A percentile compares a stretch with the other conserved stretches of the same genome.
Evolutionary conservation across 2,113 vertebrate species (phyloP).

Genomic region (Zeus faber): DNA sequence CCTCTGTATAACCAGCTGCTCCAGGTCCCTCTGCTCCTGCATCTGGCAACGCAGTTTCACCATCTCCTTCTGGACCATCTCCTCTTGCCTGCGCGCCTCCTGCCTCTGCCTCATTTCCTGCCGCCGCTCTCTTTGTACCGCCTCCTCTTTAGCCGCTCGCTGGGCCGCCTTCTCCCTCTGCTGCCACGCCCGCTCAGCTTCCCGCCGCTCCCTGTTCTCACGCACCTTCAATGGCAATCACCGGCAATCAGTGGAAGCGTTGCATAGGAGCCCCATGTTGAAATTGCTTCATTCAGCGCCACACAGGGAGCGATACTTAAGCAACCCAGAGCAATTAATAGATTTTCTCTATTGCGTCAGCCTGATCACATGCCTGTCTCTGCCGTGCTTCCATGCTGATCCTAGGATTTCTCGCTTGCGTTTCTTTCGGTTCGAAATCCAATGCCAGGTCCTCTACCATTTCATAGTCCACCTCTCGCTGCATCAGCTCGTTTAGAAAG

Average conservation of each 20-base stretch:
- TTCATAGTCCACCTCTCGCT: constrained; percentile 76
- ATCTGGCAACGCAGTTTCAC: constrained; percentile 83
- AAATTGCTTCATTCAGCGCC: not conserved
- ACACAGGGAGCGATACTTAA: not conserved
- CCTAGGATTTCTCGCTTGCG: constrained; percentile 70
- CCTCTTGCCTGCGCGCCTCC: constrained; percentile 78
- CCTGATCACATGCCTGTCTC: constrained; percentile 79
- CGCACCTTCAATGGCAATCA: constrained; percentile 75
- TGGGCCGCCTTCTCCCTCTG: constrained; percentile 70
- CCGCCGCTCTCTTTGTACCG: constrained; percentile 69
- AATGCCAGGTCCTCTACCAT: constrained; percentile 72
- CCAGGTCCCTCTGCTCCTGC: constrained; percentile 71
- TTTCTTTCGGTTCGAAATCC: constrained; percentile 66
- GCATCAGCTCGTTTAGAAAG: constrained; percentile 85
- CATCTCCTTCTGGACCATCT: constrained; percentile 83
- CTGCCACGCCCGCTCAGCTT: constrained; percentile 72
- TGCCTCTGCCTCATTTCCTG: constrained; percentile 75
- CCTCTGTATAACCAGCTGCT: constrained; percentile 74
- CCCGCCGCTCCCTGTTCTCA: constrained; percentile 79
- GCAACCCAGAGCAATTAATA: not conserved
- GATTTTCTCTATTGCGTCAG: not conserved
- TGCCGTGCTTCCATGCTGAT: constrained; percentile 91
- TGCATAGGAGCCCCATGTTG: not conserved
- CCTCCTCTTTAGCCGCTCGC: constrained; percentile 72
- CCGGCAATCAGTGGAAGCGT: constrained; percentile 14